Conservation (phyloP, 2,113 vertebrate genomes). For the Prolemur simus region DNA sequence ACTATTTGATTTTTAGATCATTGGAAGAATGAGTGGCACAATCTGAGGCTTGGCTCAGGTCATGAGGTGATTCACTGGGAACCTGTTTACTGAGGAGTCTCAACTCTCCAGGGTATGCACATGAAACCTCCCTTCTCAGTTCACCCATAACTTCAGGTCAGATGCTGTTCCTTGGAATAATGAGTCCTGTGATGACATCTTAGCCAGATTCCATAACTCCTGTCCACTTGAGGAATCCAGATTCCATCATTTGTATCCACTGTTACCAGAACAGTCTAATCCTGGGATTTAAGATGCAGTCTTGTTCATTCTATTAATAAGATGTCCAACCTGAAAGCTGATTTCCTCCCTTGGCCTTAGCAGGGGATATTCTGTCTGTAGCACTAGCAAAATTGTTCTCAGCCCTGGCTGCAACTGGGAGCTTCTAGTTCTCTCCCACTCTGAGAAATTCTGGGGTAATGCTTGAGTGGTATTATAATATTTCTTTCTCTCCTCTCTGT, state of each 20-base stretch:
- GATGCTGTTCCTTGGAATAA: background rate
- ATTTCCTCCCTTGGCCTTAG: background rate
- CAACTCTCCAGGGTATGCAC: no score
- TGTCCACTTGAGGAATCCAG: background rate
- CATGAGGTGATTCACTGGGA: background rate
- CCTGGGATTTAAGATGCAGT: background rate
- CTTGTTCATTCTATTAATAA: background rate
- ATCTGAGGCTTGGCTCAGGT: background rate
- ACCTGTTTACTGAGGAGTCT: background rate
- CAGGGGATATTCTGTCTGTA: background rate
- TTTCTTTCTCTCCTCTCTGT: background rate
- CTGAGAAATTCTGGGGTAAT: accelerated
- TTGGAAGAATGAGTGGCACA: background rate
- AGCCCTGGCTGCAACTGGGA: background rate
- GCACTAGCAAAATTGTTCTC: background rate
- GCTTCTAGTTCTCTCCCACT: background rate
- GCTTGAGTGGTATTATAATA: background rate
- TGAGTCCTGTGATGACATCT: background rate
- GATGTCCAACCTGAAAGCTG: background rate
- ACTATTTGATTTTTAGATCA: background rate
- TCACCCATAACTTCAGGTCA: background rate
- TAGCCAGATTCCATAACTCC: background rate
- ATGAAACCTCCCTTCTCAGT: background rate
- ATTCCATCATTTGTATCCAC: background rate
- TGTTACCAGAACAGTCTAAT: background rate